Base-by-base conservation (phyloP, 30 jellyfish, hydroid and myxozoan species). In the Turritopsis dohrnii region DNA sequence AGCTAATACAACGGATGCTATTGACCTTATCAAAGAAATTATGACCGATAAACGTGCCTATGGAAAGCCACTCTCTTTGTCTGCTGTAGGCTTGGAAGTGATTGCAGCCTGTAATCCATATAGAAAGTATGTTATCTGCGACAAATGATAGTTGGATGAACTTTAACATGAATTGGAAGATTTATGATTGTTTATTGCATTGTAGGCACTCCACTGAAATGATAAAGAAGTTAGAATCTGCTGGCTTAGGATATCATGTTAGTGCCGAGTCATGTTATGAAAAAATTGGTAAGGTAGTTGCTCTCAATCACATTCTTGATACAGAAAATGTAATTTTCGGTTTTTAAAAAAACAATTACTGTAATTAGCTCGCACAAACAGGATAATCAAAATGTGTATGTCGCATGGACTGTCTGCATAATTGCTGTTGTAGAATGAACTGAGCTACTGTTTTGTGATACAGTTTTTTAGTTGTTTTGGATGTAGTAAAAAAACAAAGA, bases 21-120 rank as follows among this genome's bases (percentile, higher is more conserved):
- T 85, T 18, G 87, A 87, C n/a, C 21, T 79, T 26, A 76, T 85
- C 72, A 85, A 85, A 53, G 87, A 76, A 53, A 79, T 85, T n/a
- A 85, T 85, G 92, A 71, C 79, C 24, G 92, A 87, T 76, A 54
- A 8, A 52, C 73, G 86, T 72, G 80, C 76, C 86, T 85, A 80
- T 72, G 95, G 95, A 30, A 80, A 72, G 27, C 87, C 90, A 8
- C 71, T 87, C 21, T 52, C 29, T 60, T 69, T 81, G 54, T 89
- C 65, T 22, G 66, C 76, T 0, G 81, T 81, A 71, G 89, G 95
- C 5, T 53, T 85, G 29, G 54, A 85, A 54, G 69, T 85, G 16
- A 79, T 85, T 41, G 92, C 92, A 18, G 92, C 95, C 7, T 81
- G 89, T 28, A 87, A 87, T 74, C 95, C 95, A 0, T 87, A 87